Conservation (phyloP, 2,797 vertebrate species). For the Peromyscus nudipes region DNA sequence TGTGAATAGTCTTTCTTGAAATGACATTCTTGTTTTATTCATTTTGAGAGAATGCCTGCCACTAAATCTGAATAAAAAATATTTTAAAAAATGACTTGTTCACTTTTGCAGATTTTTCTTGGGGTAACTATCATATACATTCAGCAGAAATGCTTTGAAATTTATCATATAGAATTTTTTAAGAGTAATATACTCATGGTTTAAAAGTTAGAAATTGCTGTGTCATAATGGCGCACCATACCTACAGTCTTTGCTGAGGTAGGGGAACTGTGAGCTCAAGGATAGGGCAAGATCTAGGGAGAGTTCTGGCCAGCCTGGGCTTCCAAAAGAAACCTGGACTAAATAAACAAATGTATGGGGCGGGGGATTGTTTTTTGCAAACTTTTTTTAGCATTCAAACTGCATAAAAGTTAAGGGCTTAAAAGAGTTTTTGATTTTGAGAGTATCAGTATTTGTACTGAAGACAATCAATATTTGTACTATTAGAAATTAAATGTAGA, state of each 20-base stretch:
- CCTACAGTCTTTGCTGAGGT: background rate
- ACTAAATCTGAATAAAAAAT: constrained; percentile 4
- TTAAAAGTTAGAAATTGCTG: background rate
- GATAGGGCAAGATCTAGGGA: too few relatives aligned
- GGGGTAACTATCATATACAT: background rate
- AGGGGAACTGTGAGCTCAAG: background rate
- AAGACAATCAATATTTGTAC: too few relatives aligned
- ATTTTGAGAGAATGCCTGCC: constrained; percentile 50
- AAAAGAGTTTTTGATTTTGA: too few relatives aligned
- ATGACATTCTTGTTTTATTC: constrained; percentile 12
- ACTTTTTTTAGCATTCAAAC: background rate
- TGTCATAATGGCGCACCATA: background rate
- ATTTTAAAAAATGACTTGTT: background rate
- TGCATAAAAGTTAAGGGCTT: too few relatives aligned
- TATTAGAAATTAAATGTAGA: too few relatives aligned
- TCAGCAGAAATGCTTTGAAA: background rate
- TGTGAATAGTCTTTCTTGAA: constrained; percentile 53
- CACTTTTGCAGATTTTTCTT: constrained; percentile 34
- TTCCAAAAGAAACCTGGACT: background rate
- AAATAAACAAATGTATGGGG: background rate
- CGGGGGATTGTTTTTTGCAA: background rate
- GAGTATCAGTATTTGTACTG: too few relatives aligned
- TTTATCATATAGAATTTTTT: constrained; percentile 28
- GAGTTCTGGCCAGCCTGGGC: background rate
- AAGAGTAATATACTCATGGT: constrained; percentile 1